Evolutionary conservation across 2,888 invertebrate genomes (phyloP).

Genomic region (Bimastos eiseni): DNA sequence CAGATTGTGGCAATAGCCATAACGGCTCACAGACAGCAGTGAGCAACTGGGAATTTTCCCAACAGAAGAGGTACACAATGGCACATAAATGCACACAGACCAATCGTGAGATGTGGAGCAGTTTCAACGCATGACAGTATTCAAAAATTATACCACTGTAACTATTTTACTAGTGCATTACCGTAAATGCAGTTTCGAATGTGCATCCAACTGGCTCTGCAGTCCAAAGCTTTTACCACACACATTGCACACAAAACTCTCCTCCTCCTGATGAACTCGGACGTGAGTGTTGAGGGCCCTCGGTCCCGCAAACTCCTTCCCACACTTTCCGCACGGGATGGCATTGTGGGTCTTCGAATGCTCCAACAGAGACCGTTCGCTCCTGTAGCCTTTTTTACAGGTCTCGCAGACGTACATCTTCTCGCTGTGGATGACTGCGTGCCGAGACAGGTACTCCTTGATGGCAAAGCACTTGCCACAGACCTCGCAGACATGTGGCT

Average conservation of each 20-base stretch:
- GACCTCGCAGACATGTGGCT: background rate
- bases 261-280: background rate
- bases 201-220: background rate
- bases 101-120: background rate
- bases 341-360: background rate
- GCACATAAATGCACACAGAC: too few relatives aligned
- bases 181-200: constrained; percentile 4
- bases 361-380: background rate
- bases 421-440: background rate
- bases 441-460: constrained; percentile 15
- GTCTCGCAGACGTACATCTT: background rate
- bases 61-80: too few relatives aligned
- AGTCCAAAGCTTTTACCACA: constrained; percentile 29
- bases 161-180: background rate
- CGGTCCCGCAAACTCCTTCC: constrained; percentile 20
- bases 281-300: constrained; percentile 18
- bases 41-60: too few relatives aligned
- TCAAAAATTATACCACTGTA: background rate
- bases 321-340: background rate
- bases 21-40: too few relatives aligned
- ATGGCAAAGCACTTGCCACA: background rate
- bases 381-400: background rate
- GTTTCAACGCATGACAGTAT: background rate
- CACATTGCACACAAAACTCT: constrained; percentile 8
- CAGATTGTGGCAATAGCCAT: too few relatives aligned